Base-by-base conservation (phyloP, 2,797 vertebrate species). In the Moxostoma hubbsi region DNA sequence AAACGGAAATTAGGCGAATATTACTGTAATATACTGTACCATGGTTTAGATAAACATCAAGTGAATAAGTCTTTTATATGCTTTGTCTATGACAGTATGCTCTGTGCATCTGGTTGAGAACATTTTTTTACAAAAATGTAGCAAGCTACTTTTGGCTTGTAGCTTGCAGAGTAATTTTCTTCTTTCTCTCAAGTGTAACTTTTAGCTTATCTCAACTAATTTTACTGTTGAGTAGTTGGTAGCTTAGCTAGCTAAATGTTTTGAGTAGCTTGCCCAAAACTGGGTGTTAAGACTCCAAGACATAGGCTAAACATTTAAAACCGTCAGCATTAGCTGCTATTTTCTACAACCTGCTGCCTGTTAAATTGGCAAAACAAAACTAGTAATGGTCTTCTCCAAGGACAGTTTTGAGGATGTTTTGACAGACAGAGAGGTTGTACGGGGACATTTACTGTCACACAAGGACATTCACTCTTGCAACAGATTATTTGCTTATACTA, bases 401-500 rank as follows among this genome's bases (percentile, higher is more conserved):
- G 10, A 18, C 12, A 24, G 16, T 58, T 79, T 13, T 73, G 45
- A 82, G 18, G 58, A 51, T 53, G 58, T 62, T 58, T 4, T 67
- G 63, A 66, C 9, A 9, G 69, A 55, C 59, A 9, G 16, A 43
- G 58, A 57, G 58, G 54, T 61, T 67, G 11, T 10, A 36, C 45
- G 53, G 68, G 57, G 57, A n/a, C 1, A 0, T 16, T 47, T 57
- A 9, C 15, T 24, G 16, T 72, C 68, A 58, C 71, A 79, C 47
- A 49, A 64, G 77, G 75, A 59, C 72, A 65, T 79, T 68, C 59
- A 75, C 64, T 57, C 2, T 59, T 71, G 63, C 72, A n/a, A 59
- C 57, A 63, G 55, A 47, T 69, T 47, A 53, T 55, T 45, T 62
- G 36, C 1, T 6, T 6, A 15, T n/a, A 9, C 7, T 9, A 55